Evolutionary conservation across 2,113 vertebrate species (phyloP), one percentile per base, ranked within the genome.

Genomic region (Tupaia tana): DNA sequence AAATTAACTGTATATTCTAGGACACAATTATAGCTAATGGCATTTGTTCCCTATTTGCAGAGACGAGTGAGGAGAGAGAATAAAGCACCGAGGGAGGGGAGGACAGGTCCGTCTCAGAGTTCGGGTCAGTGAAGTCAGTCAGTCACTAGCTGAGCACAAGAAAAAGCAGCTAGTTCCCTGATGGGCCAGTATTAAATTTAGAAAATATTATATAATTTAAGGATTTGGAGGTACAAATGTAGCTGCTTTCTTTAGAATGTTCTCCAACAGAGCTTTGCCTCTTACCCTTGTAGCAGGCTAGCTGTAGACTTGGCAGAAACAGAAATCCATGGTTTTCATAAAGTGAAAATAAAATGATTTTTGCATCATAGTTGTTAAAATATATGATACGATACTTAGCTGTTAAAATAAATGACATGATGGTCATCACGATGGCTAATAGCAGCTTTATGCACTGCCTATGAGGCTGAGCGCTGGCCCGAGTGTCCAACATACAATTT

Each of bases 1-100:
- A 81, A 91, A 58, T 93, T 90, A 90, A 61, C n/a, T 82, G 58
- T 61, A 77, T 77, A 54, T 69, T 59, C 27, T 81, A 77, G 31
- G 54, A 80, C 66, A 80, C 18, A 63, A 27, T 78, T 69, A 80
- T 0, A 61, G 16, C 19, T 59, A 16, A 13, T n/a, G 19, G 27
- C 4, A 69, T 89, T 75, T 93, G 63, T 90, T 59, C 85, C 89
- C 34, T 81, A 43, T 90, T 90, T 91, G 22, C 92, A 92, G 9
- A 15, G 19, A 90, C 90, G 43, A 63, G 78, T 79, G n/a, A 89
- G 24, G 66, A 93, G n/a, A 71, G 15, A n/a, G 7, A 82, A 93
- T 86, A 66, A 89, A 86, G 56, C 61, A 13, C 61, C 80, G 19
- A 95, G 19, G 9, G 59, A 94, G 88, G 69, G 11, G 14, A 77